Evolutionary conservation across 1,140 invertebrate species (phyloP), one percentile per base, ranked within the genome.

Genomic region (Hyposmocoma kahamanoa): DNA sequence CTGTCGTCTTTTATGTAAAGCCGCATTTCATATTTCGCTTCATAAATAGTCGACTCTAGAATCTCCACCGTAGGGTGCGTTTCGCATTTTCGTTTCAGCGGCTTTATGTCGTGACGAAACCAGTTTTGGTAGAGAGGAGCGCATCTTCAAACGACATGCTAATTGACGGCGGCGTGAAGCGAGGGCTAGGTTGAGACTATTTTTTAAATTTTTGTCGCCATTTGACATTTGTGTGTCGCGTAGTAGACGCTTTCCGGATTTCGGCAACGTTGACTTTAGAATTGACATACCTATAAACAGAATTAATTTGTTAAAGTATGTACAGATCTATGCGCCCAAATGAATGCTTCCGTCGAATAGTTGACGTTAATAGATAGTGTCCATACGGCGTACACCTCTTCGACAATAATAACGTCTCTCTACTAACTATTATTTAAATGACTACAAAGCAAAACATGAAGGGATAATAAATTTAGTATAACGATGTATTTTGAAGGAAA

Each of bases 111-210:
- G 42, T 63, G 64, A 63, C 47, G 42, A 43, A 59, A 62, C 49
- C 34, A 51, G 30, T 52, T 48, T 55, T 49, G 46, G 45, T 60
- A 64, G 47, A 61, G 51, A 70, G 61, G 62, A 73, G 58, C 62
- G 64, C 63, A 69, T 79, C 78, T 81, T 74, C 74, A 77, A 84
- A 79, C 75, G 68, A 81, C 66, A 76, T 82, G 78, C 70, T 84
- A 82, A 84, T 82, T 84, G 81, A 82, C 75, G 67, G 49, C 60
- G 62, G 67, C 63, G 76, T 72, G 69, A 80, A 73, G 62, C 70
- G 62, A 62, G 57, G 59, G 54, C 53, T 72, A 67, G 57, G 63
- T 71, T 59, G 52, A 60, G 64, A 65, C 64, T 64, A 66, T 66
- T 71, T 79, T 78, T 78, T 62, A 59, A 58, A 59, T 55, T 66